Evolutionary conservation across 2,888 invertebrate genomes (phyloP).

Genomic region (Lochmaea crataegi): DNA sequence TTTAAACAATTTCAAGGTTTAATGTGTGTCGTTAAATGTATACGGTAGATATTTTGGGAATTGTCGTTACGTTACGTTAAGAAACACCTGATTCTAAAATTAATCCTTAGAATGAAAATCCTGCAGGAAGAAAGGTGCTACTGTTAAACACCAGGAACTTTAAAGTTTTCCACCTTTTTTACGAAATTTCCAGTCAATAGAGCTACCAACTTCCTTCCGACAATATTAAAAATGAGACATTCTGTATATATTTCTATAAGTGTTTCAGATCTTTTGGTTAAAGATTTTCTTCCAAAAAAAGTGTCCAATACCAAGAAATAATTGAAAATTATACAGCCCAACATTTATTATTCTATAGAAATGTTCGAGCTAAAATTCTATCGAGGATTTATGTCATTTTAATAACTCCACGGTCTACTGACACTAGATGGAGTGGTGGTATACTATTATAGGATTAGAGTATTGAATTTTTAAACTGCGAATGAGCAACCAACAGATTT

Average conservation of each 20-base stretch:
- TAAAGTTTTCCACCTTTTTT: no score
- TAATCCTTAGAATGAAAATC: no score
- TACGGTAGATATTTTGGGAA: background rate
- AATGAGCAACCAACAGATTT: conserved; percentile 30
- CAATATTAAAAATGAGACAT: no score
- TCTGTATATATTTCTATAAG: no score
- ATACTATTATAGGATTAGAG: conserved; percentile 45
- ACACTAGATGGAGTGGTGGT: conserved; percentile 36
- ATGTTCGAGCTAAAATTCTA: conserved; percentile 22
- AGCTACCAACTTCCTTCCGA: no score
- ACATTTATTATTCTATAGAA: background rate
- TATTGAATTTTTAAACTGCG: conserved; percentile 38
- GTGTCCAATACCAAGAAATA: background rate
- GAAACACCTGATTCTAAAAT: background rate
- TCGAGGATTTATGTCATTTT: conserved; percentile 37
- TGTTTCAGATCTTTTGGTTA: no score
- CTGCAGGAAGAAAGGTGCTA: no score
- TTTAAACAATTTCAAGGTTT: conserved; percentile 11
- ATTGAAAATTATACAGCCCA: background rate
- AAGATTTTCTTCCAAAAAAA: background rate
- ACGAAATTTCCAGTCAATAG: no score
- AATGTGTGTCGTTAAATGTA: background rate
- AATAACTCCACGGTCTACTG: conserved; percentile 44
- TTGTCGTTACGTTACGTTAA: background rate
- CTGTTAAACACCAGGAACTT: no score